Conservation (phyloP, 2,797 vertebrate genomes). For the Anguilla megastoma region DNA sequence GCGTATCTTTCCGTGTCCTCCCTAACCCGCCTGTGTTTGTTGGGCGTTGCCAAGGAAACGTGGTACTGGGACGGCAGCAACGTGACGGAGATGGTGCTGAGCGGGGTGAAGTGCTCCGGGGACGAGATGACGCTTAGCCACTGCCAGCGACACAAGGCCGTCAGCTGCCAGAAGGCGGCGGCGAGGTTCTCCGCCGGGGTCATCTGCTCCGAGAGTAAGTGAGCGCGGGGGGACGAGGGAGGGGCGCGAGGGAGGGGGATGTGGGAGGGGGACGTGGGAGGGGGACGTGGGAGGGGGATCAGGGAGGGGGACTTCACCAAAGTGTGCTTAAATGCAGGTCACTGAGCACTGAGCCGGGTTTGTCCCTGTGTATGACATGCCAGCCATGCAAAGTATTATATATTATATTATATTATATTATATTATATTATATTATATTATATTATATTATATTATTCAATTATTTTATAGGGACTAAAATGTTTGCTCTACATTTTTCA, state of each 20-base stretch:
- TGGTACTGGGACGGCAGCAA: conserved; percentile 99
- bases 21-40: conserved; percentile 30
- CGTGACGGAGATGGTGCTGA: conserved; percentile 88
- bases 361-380: background rate
- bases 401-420: too few species aligned
- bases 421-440: background rate
- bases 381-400: too few species aligned
- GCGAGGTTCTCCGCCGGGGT: conserved; percentile 88
- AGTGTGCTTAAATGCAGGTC: background rate
- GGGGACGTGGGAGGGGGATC: background rate
- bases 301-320: background rate
- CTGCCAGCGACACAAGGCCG: conserved; percentile 82
- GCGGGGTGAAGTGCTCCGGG: conserved; percentile 89
- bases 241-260: too few species aligned
- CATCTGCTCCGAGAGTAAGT: conserved; percentile 98
- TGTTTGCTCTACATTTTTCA: background rate
- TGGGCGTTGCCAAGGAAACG: conserved; percentile 80
- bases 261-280: background rate
- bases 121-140: conserved; percentile 86
- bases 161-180: conserved; percentile 83
- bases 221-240: background rate
- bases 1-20: background rate
- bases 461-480: background rate
- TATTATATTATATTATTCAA: background rate
- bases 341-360: background rate